These are phyloP conservation scores for Limonius californicus DNA, from an alignment of 1,140 invertebrate species.

Conservation along the genomic window DNA sequence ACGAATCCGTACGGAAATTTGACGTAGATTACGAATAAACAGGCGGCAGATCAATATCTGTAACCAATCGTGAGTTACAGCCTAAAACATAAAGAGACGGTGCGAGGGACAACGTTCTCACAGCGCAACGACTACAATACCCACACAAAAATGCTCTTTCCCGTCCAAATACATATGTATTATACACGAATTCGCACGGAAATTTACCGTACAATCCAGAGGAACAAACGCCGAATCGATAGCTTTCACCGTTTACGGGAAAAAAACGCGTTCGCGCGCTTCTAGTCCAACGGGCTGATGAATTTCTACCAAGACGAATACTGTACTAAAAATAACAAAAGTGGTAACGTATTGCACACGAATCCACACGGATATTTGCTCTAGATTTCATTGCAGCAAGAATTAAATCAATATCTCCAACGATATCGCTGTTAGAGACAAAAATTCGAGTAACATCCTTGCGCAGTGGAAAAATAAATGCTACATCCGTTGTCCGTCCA, in stretches of 20 bases:
- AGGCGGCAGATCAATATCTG: constrained; percentile 33
- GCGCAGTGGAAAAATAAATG: neutral
- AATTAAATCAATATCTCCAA: constrained; percentile 12
- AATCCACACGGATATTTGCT: constrained; percentile 14
- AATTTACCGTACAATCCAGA: constrained; percentile 21
- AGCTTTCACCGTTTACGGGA: constrained; percentile 3
- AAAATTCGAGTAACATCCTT: neutral
- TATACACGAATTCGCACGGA: constrained; percentile 18
- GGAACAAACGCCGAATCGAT: constrained; percentile 18
- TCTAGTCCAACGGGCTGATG: neutral
- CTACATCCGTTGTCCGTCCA: too few relatives aligned
- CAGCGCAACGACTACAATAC: neutral
- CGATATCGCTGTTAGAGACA: neutral
- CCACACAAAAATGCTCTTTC: constrained; percentile 3
- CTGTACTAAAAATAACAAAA: neutral
- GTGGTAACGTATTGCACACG: constrained; percentile 15
- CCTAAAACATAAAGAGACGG: constrained; percentile 25
- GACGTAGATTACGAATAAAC: constrained; percentile 43
- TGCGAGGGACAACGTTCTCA: constrained; percentile 22
- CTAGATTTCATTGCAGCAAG: constrained; percentile 6
- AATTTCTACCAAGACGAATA: neutral
- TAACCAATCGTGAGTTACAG: constrained; percentile 29
- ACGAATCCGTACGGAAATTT: constrained; percentile 38
- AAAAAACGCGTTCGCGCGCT: neutral
- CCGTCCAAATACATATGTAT: constrained; percentile 16